A percentile compares a stretch with the other conserved stretches of the same genome.
Conservation (phyloP, 2,888 invertebrate species). For the Andrena camellia region DNA sequence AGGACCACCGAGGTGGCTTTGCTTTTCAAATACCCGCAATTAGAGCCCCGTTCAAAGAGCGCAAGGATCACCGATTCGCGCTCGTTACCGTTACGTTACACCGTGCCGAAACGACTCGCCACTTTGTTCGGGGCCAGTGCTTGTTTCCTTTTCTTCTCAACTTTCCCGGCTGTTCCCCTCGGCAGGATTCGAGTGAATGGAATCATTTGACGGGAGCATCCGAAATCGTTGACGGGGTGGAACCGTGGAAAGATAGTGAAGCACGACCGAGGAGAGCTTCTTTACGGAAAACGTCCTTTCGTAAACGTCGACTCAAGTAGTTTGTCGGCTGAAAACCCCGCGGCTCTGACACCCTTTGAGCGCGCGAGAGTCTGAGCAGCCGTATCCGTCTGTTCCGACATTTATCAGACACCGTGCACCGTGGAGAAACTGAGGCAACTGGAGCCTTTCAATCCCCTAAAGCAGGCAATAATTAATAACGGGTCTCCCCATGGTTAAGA, state of each 20-base stretch:
- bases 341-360: conserved; percentile 25
- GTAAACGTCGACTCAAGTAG: not conserved
- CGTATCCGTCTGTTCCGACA: conserved; percentile 65
- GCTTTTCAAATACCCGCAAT: conserved; percentile 64
- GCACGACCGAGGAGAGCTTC: not conserved
- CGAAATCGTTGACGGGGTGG: not conserved
- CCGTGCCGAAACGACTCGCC: conserved; percentile 1
- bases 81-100: conserved; percentile 44
- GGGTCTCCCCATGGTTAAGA: conserved; percentile 56
- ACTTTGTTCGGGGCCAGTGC: conserved; percentile 20
- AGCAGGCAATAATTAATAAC: conserved; percentile 77
- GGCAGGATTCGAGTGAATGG: not conserved
- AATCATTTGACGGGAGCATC: conserved; percentile 9
- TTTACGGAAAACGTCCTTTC: not conserved
- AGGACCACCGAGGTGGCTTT: not conserved
- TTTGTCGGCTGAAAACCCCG: conserved; percentile 7
- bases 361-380: conserved; percentile 45
- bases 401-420: conserved; percentile 64
- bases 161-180: not conserved
- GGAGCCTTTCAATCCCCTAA: conserved; percentile 59
- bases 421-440: conserved; percentile 50
- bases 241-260: not conserved
- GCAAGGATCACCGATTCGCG: conserved; percentile 55
- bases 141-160: not conserved
- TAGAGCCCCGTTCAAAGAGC: conserved; percentile 39